These are phyloP conservation scores for Megalops atlanticus DNA, from an alignment of 2,113 vertebrate species.

Conservation along the genomic window DNA sequence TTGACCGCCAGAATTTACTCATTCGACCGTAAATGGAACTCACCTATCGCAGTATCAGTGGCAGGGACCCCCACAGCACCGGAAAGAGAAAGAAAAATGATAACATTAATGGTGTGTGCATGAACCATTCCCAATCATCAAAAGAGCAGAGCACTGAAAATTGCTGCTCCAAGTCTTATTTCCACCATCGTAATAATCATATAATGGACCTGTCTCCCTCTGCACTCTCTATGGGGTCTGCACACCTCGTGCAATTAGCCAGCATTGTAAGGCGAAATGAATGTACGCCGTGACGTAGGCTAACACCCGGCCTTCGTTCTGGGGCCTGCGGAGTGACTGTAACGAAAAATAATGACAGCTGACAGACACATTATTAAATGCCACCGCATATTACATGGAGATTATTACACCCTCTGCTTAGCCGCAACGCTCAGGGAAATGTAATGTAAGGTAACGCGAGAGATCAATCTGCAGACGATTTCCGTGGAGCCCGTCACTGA, in stretches of 20 bases:
- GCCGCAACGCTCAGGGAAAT: not conserved
- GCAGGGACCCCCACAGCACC: not conserved
- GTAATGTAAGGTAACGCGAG: not conserved
- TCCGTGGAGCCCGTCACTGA: not conserved
- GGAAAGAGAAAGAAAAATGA: not conserved
- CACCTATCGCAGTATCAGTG: not conserved
- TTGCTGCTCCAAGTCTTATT: not conserved
- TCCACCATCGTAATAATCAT: not conserved
- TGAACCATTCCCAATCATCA: not conserved
- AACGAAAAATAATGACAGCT: not conserved
- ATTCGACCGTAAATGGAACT: not conserved
- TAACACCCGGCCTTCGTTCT: not conserved
- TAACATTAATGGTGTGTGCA: not conserved
- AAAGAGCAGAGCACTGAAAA: not conserved
- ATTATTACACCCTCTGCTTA: not conserved
- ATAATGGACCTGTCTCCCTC: not conserved
- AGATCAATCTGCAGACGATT: not conserved
- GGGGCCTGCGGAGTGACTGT: not conserved
- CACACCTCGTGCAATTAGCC: not conserved
- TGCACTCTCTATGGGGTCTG: not conserved
- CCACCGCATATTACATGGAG: slow-evolving; percentile 10
- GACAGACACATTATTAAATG: slow-evolving; percentile 5
- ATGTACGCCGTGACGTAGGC: not conserved
- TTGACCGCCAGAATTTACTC: not conserved
- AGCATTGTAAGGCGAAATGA: not conserved